Conservation (phyloP, 2,113 vertebrate species). For the Tringa solitaria region DNA sequence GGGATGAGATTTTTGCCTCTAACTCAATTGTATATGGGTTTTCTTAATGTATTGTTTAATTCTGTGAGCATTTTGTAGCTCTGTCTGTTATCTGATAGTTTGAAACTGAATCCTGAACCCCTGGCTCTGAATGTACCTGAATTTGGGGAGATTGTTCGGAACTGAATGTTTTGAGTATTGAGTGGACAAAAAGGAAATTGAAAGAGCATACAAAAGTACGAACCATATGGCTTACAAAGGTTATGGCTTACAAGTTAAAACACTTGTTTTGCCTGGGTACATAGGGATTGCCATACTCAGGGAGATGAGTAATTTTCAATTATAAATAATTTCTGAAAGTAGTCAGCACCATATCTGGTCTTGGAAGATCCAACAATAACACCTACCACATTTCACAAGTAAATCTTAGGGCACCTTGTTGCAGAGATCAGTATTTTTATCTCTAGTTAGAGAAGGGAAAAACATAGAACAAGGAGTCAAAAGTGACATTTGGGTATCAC, state of each 20-base stretch:
- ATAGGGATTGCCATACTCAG: neutral
- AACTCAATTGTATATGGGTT: neutral
- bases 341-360: neutral
- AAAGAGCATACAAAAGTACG: neutral
- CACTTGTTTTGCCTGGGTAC: neutral
- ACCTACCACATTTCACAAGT: neutral
- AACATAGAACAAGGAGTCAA: neutral
- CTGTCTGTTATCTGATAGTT: neutral
- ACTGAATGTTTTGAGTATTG: neutral
- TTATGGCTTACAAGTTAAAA: neutral
- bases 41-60: constrained; percentile 3
- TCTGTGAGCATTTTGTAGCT: neutral
- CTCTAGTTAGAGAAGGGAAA: neutral
- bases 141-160: neutral
- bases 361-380: neutral
- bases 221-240: neutral
- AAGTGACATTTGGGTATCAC: neutral
- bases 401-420: neutral
- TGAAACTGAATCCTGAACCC: neutral
- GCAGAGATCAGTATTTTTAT: neutral
- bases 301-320: neutral
- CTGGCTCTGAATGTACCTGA: neutral
- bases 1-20: neutral
- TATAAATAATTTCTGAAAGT: neutral
- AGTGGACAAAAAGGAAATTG: neutral